Conservation (phyloP, 2,113 vertebrate species). For the Stomatorhinus ivindoensis region DNA sequence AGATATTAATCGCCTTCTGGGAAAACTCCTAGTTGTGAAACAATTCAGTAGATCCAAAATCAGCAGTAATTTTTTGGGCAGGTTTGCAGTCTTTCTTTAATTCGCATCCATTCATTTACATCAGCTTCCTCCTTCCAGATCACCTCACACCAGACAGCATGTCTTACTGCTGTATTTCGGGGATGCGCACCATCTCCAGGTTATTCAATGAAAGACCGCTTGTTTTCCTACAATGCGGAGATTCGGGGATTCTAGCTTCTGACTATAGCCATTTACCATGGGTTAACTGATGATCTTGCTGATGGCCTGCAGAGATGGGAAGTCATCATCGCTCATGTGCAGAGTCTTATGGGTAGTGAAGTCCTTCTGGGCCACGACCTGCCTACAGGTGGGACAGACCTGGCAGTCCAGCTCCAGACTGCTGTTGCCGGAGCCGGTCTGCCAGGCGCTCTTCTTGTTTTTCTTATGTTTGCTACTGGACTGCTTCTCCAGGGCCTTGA, state of each 20-base stretch:
- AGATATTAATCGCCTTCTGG: not conserved
- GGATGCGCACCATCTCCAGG: not conserved
- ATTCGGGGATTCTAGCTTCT: not conserved
- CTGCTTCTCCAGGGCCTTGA: slow-evolving; percentile 62
- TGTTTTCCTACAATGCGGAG: slow-evolving; percentile 4
- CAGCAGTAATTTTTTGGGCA: not conserved
- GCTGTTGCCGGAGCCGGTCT: slow-evolving; percentile 34
- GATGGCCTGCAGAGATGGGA: slow-evolving; percentile 77
- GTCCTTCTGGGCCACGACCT: slow-evolving; percentile 83
- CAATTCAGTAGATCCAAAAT: not conserved
- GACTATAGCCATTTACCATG: not conserved
- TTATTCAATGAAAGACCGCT: not conserved
- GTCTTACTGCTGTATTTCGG: not conserved
- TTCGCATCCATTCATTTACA: not conserved
- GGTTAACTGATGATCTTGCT: slow-evolving; percentile 69
- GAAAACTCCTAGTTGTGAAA: slow-evolving; percentile 7
- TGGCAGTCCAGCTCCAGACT: slow-evolving; percentile 74
- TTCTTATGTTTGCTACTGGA: slow-evolving; percentile 65
- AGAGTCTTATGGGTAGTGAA: slow-evolving; percentile 76
- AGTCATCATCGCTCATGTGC: slow-evolving; percentile 79
- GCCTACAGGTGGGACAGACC: slow-evolving; percentile 83
- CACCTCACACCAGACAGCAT: not conserved
- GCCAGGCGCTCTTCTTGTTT: slow-evolving; percentile 72
- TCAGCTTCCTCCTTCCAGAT: not conserved
- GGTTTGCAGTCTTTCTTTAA: not conserved